Evolutionary conservation across 2,797 vertebrate species (phyloP).

Genomic region (Pagetopsis macropterus): DNA sequence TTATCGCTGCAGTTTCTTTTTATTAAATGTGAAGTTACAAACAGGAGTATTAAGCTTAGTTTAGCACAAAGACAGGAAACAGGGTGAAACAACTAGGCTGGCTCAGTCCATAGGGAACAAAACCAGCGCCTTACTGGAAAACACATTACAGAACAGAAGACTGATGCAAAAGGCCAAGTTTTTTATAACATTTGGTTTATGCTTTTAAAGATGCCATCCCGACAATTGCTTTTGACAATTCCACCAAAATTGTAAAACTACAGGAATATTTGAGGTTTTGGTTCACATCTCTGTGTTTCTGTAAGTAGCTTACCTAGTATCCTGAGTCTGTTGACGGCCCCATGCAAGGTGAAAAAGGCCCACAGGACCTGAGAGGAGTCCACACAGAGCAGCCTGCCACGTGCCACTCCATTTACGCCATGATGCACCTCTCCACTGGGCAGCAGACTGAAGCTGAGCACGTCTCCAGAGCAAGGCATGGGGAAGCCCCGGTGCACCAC

Average conservation of each 20-base stretch:
- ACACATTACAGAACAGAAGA: too few species aligned
- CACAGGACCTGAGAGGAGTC: conserved; percentile 96
- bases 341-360: conserved; percentile 95
- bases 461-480: conserved; percentile 88
- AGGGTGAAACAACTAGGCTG: too few species aligned
- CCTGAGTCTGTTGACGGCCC: conserved; percentile 94
- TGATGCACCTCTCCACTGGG: conserved; percentile 94
- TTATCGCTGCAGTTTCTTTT: background rate
- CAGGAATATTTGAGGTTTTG: background rate
- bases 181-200: background rate
- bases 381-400: conserved; percentile 93
- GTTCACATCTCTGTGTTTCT: background rate
- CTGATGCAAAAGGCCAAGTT: background rate
- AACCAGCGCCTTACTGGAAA: too few species aligned
- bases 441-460: conserved; percentile 93
- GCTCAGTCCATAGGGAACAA: too few species aligned
- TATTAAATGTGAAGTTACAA: background rate
- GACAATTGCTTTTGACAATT: background rate
- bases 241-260: background rate
- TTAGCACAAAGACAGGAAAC: too few species aligned
- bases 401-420: conserved; percentile 89
- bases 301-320: conserved; percentile 87
- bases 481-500: conserved; percentile 94
- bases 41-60: too few species aligned
- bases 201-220: background rate